A percentile compares a stretch with the other conserved stretches of the same genome.
These are phyloP conservation scores for Scarus forsteni DNA, from an alignment of 2,797 vertebrate genomes.

Conservation along the genomic window DNA sequence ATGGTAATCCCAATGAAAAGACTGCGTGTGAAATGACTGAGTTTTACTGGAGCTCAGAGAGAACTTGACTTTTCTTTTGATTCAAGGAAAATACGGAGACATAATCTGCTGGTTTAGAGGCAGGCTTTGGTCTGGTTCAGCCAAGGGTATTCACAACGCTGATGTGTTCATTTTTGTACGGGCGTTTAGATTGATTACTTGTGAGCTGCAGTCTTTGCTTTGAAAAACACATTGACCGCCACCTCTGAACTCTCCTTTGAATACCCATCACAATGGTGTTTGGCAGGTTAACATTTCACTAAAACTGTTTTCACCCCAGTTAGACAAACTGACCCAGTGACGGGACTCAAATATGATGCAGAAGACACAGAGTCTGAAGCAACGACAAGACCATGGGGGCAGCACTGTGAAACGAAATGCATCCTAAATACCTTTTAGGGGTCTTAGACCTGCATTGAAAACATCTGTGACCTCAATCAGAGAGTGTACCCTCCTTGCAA, in stretches of 20 bases:
- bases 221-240: constrained; percentile 35
- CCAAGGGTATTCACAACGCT: constrained; percentile 12
- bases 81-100: constrained; percentile 19
- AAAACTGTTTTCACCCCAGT: constrained; percentile 30
- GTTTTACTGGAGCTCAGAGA: constrained; percentile 64
- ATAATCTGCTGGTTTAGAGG: background rate
- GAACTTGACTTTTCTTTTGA: constrained; percentile 53
- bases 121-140: background rate
- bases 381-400: constrained; percentile 21
- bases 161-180: constrained; percentile 23
- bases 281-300: constrained; percentile 50
- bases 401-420: constrained; percentile 50
- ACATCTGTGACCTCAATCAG: constrained; percentile 63
- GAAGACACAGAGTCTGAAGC: constrained; percentile 6
- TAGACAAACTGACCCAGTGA: constrained; percentile 22
- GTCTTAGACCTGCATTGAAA: constrained; percentile 48
- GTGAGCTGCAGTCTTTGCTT: constrained; percentile 22
- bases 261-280: constrained; percentile 28
- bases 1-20: constrained; percentile 70
- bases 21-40: constrained; percentile 68
- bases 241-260: constrained; percentile 46
- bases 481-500: constrained; percentile 37
- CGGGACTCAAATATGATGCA: constrained; percentile 10
- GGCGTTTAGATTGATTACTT: constrained; percentile 32
- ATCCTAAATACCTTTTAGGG: constrained; percentile 58